A percentile compares a stretch with the other conserved stretches of the same genome.
Conservation (phyloP, 1,140 invertebrate species). For the Aphelenchoides avenae region DNA sequence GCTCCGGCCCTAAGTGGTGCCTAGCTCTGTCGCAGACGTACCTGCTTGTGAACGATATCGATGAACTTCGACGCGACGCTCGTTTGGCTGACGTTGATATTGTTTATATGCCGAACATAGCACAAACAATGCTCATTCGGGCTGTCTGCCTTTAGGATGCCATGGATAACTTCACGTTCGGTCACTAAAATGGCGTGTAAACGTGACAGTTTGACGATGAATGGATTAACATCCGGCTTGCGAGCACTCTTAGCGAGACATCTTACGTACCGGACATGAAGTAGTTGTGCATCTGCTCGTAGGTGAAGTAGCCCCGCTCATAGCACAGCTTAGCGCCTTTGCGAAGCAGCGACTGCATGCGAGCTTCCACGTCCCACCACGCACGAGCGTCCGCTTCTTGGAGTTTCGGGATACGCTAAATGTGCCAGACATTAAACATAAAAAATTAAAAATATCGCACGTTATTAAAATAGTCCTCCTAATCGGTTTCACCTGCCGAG, state of each 20-base stretch:
- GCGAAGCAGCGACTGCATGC: slow-evolving; percentile 87
- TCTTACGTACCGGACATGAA: slow-evolving; percentile 98
- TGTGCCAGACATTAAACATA: too few relatives aligned
- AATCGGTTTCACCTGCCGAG: too few relatives aligned
- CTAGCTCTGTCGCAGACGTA: neutral
- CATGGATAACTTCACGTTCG: slow-evolving; percentile 92
- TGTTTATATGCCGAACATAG: slow-evolving; percentile 90
- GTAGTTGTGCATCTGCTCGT: slow-evolving; percentile 93
- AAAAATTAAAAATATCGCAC: too few relatives aligned
- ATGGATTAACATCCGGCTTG: too few relatives aligned
- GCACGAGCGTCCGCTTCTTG: slow-evolving; percentile 87
- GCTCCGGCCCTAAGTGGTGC: too few relatives aligned
- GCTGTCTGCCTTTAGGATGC: slow-evolving; percentile 82
- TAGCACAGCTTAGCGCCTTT: slow-evolving; percentile 82
- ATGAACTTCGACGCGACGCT: slow-evolving; percentile 88
- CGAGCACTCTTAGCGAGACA: too few relatives aligned
- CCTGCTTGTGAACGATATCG: slow-evolving; percentile 71
- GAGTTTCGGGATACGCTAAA: slow-evolving; percentile 80
- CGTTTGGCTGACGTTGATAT: slow-evolving; percentile 90
- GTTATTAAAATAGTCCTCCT: too few relatives aligned
- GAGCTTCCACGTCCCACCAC: slow-evolving; percentile 95
- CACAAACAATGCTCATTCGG: slow-evolving; percentile 93
- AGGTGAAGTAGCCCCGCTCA: slow-evolving; percentile 77
- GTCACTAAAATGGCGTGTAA: slow-evolving; percentile 75
- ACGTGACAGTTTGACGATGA: slow-evolving; percentile 17